phyloP scores from a whole-genome alignment of 2,888 invertebrate genomes.

The Pemphredon lugubris region DNA sequence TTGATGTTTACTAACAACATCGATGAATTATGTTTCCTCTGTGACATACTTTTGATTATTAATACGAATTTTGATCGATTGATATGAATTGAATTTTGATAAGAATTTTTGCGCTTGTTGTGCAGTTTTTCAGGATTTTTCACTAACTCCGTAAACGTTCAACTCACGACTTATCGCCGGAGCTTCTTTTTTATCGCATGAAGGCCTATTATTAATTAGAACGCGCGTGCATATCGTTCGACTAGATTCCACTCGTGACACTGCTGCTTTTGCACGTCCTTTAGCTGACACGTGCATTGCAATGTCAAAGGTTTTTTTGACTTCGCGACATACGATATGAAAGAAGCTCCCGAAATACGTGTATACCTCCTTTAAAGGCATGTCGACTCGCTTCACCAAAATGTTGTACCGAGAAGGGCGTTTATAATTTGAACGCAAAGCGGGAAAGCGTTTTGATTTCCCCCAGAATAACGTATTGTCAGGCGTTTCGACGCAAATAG shows the following conservation, averaged over 20 bases:
- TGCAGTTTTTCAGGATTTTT: not conserved
- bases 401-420: conserved; percentile 26
- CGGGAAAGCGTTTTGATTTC: not conserved
- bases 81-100: too few species aligned
- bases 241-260: too few species aligned
- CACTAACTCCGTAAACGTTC: conserved; percentile 32
- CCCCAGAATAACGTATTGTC: too few species aligned
- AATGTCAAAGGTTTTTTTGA: not conserved
- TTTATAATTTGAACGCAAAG: conserved; percentile 2
- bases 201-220: too few species aligned
- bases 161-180: not conserved
- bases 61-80: too few species aligned
- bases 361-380: conserved; percentile 21
- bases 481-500: not conserved
- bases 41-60: too few species aligned
- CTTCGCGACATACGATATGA: not conserved
- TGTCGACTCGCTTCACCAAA: conserved; percentile 18
- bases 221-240: too few species aligned
- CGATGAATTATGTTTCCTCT: too few species aligned
- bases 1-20: too few species aligned
- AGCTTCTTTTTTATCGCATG: conserved; percentile 31
- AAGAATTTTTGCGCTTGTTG: conserved; percentile 15
- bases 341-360: conserved; percentile 37
- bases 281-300: not conserved
- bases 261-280: too few species aligned